Percentiles rank a stretch among this genome's conserved stretches.
Evolutionary conservation across 2,113 vertebrate genomes (phyloP).

Genomic region (Oenanthe melanoleuca): DNA sequence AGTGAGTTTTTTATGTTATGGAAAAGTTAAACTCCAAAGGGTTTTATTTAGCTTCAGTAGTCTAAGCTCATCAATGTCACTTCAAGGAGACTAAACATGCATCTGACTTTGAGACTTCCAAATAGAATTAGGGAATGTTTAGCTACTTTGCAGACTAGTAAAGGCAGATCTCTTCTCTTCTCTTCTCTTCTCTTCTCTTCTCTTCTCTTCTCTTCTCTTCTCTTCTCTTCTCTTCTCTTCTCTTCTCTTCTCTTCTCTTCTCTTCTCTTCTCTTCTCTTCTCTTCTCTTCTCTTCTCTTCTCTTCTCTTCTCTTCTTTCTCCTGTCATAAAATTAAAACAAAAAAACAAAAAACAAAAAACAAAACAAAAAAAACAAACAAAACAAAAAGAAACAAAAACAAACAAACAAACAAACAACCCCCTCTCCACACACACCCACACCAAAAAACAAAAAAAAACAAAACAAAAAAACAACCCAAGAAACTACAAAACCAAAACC

Average conservation of each 20-base stretch:
- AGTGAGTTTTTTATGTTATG: constrained; percentile 12
- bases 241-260: too few relatives aligned
- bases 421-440: too few relatives aligned
- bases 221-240: too few relatives aligned
- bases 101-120: neutral
- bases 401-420: too few relatives aligned
- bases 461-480: neutral
- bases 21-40: constrained; percentile 18
- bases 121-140: neutral
- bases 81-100: neutral
- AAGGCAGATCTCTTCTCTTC: neutral
- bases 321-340: too few relatives aligned
- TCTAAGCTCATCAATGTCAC: constrained; percentile 5
- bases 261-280: too few relatives aligned
- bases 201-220: too few relatives aligned
- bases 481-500: neutral
- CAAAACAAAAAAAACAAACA: too few relatives aligned
- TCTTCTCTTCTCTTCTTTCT: too few relatives aligned
- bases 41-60: neutral
- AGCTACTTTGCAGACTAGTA: neutral
- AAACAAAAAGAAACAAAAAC: too few relatives aligned
- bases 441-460: neutral
- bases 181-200: neutral
- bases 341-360: too few relatives aligned
- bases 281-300: too few relatives aligned